These are phyloP conservation scores for Drosophila sucinea DNA, from an alignment of 1,140 invertebrate species.

Conservation along the genomic window DNA sequence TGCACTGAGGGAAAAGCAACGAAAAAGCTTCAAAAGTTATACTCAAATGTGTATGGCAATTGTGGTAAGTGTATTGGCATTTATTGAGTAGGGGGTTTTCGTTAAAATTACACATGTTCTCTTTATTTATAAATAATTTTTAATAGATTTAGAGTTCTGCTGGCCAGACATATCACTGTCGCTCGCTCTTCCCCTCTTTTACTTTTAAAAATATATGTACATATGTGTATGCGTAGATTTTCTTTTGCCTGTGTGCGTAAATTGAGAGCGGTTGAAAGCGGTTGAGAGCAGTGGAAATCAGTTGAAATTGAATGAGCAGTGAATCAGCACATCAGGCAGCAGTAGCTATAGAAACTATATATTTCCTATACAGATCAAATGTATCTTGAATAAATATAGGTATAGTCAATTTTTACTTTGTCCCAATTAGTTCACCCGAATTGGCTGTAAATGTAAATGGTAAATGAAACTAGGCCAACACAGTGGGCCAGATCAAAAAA, in stretches of 20 bases:
- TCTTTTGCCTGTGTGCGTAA: neutral
- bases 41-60: slow-evolving; percentile 81
- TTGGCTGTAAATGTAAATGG: neutral
- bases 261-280: slow-evolving; percentile 8
- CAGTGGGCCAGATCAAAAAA: neutral
- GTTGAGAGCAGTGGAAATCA: slow-evolving; percentile 3
- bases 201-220: neutral
- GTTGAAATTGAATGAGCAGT: slow-evolving; percentile 5
- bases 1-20: slow-evolving; percentile 54
- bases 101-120: neutral
- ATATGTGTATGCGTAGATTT: neutral
- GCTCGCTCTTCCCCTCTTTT: no score
- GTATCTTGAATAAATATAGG: neutral
- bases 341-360: neutral
- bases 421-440: neutral
- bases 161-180: neutral
- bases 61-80: slow-evolving; percentile 63
- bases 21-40: slow-evolving; percentile 72
- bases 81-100: neutral
- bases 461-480: neutral
- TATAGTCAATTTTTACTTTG: slow-evolving; percentile 1
- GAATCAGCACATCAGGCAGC: neutral
- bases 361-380: neutral
- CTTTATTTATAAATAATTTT: neutral
- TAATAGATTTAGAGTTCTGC: slow-evolving; percentile 1